phyloP scores from a whole-genome alignment of 2,888 invertebrate genomes.

The Periphyllus acericola region DNA sequence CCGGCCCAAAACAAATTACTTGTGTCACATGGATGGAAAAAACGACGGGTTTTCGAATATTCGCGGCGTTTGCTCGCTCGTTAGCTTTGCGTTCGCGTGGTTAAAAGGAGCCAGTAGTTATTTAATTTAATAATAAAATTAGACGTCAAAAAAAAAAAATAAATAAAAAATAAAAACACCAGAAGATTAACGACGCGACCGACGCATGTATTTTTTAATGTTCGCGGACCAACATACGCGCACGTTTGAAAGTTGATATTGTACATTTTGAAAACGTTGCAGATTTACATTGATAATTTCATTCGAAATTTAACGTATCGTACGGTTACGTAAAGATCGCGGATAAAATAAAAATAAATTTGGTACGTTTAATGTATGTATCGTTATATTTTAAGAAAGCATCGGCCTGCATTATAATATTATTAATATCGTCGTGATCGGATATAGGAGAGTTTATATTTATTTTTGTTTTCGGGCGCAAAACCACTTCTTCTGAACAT shows the following conservation, averaged over 20 bases:
- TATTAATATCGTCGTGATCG: too few relatives aligned
- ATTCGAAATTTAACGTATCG: not conserved
- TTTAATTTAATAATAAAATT: constrained; percentile 52
- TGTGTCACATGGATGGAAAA: constrained; percentile 32
- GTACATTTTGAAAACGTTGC: not conserved
- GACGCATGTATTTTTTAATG: constrained; percentile 5
- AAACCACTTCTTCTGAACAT: too few relatives aligned
- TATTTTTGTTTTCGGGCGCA: too few relatives aligned
- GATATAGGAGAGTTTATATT: too few relatives aligned
- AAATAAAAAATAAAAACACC: constrained; percentile 1
- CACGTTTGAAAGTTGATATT: not conserved
- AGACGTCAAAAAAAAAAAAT: constrained; percentile 18
- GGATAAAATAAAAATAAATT: too few relatives aligned
- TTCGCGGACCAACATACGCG: not conserved
- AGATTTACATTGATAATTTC: not conserved
- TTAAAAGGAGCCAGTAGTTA: constrained; percentile 14
- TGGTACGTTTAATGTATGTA: too few relatives aligned
- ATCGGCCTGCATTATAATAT: too few relatives aligned
- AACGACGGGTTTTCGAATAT: not conserved
- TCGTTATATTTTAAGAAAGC: too few relatives aligned
- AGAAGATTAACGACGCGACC: constrained; percentile 42
- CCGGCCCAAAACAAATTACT: constrained; percentile 44
- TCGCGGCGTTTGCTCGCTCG: not conserved
- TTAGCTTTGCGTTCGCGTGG: constrained; percentile 20
- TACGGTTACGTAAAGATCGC: too few relatives aligned